Base-by-base conservation (phyloP, 2,797 vertebrate genomes). In the Avahi laniger region DNA sequence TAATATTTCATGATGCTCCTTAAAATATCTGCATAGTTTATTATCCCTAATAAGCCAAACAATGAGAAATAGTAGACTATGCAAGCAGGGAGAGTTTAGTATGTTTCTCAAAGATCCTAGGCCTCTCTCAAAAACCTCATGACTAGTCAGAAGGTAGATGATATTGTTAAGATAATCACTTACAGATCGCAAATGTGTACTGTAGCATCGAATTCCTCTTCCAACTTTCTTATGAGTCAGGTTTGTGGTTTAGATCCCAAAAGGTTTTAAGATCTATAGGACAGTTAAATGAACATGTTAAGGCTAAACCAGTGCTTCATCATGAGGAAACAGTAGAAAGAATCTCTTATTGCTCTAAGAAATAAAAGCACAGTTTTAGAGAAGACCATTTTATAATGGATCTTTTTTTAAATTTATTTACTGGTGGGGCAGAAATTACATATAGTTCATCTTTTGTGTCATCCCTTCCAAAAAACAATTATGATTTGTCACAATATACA, bases 1-100 rank as follows among this genome's bases (percentile, higher is more conserved):
- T 88, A 88, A 89, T 95, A 91, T 61, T 83, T 89, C 52, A 73
- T 54, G 8, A 15, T 78, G 26, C 28, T 91, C 11, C 24, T 95
- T 93, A 91, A 92, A 75, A 70, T 63, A 81, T 38, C 22, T 86
- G 5, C 24, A 70, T 75, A 73, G 8, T 78, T 89, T 79, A 73
- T 22, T 50, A 38, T 88, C 22, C 69, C 35, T 50, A 84, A 73
- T 2, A 75, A 89, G 12, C 15, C 76, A 72, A 72, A 12, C n/a
- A 18, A 12, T 73, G 57, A 61, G 9, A 52, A 11, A 24, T 72
- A 67, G 18, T 72, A 69, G 26, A 5, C 0, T 41, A 82, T 18
- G 6, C 4, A 82, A 59, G 15, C 18, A 57, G 10, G 26, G 7
- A 70, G 65, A 63, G 14, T 83, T 76, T 41, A 85, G 93, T 89